Evolutionary conservation across 2,888 invertebrate species (phyloP), one percentile per base, ranked within the genome.

Genomic region (Spilarctia lutea): DNA sequence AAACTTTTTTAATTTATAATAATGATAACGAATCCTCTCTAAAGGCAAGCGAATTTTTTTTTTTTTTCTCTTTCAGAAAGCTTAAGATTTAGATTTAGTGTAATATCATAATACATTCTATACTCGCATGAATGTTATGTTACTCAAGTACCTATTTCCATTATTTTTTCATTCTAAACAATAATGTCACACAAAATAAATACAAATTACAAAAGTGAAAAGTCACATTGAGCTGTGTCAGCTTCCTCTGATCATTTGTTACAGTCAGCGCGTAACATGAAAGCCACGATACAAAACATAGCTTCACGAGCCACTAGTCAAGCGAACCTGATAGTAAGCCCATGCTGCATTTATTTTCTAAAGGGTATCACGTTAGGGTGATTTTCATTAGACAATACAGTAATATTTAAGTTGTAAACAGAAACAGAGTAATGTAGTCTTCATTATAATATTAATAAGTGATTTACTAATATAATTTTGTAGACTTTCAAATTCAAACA

Each of bases 221-320:
- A 87, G 85, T 88, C 86, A 79, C 83, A 87, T 82, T 85, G 82
- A 78, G 72, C 71, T 68, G 65, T 75, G 68, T 78, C 79, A 72
- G 76, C 76, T 71, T 79, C 88, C 87, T 68, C 79, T 77, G 82
- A 90, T 92, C 92, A 91, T 94, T 93, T 93, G 92, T 94, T 90
- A 94, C 92, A 94, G 94, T 91, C 91, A 88, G 87, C 91, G 94
- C 91, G 91, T 90, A 89, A 92, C 93, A 94, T 94, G 93, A 94
- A 94, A 94, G 93, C 91, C 88, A 86, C 88, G 90, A 91, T 91
- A 94, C 92, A 92, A 92, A 92, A 91, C 91, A 90, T 87, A 89
- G 90, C 92, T 93, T 94, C 93, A 93, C 93, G 93, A 88, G 87
- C 91, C 93, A 92, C 90, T 93, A 90, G 87, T 87, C 90, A 90